Base-by-base conservation (phyloP, 2,888 invertebrate species). In the Yponomeuta plumbellus region DNA sequence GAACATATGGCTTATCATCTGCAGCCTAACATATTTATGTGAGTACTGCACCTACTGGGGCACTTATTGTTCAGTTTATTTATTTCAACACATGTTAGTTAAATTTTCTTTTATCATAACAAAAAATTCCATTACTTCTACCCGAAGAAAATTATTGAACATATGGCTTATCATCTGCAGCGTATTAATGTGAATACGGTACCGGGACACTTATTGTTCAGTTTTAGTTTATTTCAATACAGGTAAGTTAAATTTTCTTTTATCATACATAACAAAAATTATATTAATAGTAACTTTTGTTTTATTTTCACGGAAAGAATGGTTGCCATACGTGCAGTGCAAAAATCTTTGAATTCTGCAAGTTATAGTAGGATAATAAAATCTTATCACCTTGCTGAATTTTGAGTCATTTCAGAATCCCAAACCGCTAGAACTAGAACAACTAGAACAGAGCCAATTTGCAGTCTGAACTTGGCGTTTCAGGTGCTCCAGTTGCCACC, bases 101-200 rank as follows among this genome's bases (percentile, higher is more conserved):
- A 34, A 8, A 34, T 6, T 34, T 26, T 26, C 26, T 26, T 34
- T 34, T 34, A 34, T 34, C 8, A 34, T 34, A 34, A 34, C 5
- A 91, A 89, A 74, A 90, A 91, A 70, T 89, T 89, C 72, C 91
- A 91, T 70, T 91, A 89, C 69, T 91, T 91, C 71, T 88, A 88
- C 71, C 90, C 91, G 0, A 91, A 88, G 73, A 91, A 85, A 74
- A 89, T 91, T 65, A 89, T 91, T 62, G 91, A 91, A 71, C 91
- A 91, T 69, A 91, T 91, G 91, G 91, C 91, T 4, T 90, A 76
- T 70, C 91, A 91, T 69, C 78, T 91, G 39, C 91, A 91, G 72
- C 83, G 88, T 90, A 74, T 91, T 91, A 75, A 89, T 86, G 91
- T 91, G 79, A 86, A 86, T 70, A 62, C 26, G 34, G 17, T 17